Percentiles rank a stretch among this genome's conserved stretches.
phyloP scores from a whole-genome alignment of 2,797 vertebrate species.

The Cyclura pinguis region DNA sequence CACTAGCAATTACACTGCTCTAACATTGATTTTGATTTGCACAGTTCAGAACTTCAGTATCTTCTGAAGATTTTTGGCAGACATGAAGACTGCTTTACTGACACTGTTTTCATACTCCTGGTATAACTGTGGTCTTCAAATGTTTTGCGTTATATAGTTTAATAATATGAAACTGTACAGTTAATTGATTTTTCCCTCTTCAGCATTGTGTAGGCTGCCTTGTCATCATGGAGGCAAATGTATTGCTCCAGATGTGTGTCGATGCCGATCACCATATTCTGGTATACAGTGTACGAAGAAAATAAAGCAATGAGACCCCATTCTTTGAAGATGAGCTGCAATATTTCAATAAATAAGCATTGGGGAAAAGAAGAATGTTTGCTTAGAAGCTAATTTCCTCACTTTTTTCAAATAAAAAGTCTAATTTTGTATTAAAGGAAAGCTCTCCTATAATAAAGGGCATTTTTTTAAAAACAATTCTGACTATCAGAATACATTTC shows the following conservation, averaged over 20 bases:
- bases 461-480: slow-evolving; percentile 3
- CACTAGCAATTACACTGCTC: too few relatives aligned
- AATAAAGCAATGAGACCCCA: slow-evolving; percentile 70
- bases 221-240: slow-evolving; percentile 90
- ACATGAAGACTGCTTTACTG: slow-evolving; percentile 56
- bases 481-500: slow-evolving; percentile 25
- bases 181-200: slow-evolving; percentile 46
- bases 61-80: too few relatives aligned
- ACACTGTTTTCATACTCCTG: slow-evolving; percentile 33
- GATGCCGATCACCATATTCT: slow-evolving; percentile 82
- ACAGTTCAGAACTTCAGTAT: background rate
- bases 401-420: slow-evolving; percentile 27
- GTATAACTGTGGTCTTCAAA: slow-evolving; percentile 49
- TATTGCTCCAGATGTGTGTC: slow-evolving; percentile 85
- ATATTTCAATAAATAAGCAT: slow-evolving; percentile 22
- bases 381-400: background rate
- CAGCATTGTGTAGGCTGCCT: slow-evolving; percentile 83
- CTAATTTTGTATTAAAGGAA: slow-evolving; percentile 22
- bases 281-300: slow-evolving; percentile 84
- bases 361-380: slow-evolving; percentile 15
- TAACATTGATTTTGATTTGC: background rate
- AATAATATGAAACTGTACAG: slow-evolving; percentile 10
- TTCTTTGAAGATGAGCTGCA: slow-evolving; percentile 54
- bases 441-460: slow-evolving; percentile 36
- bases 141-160: background rate